A percentile compares a stretch with the other conserved stretches of the same genome.
Evolutionary conservation across 2,888 invertebrate species (phyloP).

Genomic region (Nephrotoma guestfalica): DNA sequence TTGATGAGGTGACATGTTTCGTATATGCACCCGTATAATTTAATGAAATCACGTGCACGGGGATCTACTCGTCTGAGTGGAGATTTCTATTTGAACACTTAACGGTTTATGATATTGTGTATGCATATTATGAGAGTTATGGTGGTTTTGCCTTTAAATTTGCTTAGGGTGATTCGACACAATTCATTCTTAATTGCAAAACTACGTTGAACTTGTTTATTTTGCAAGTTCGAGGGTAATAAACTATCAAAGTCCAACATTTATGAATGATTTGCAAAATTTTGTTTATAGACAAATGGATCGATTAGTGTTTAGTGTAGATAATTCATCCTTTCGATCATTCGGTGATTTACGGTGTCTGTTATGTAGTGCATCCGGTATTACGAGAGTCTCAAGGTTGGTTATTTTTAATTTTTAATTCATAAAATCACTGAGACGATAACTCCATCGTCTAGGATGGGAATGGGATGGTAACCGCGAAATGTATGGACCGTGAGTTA

Average conservation of each 20-base stretch:
- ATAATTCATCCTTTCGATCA: not conserved
- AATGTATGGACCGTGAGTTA: too few relatives aligned
- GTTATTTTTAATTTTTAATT: too few relatives aligned
- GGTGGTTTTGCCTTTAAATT: not conserved
- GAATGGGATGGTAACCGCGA: too few relatives aligned
- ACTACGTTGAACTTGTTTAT: not conserved
- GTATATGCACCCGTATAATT: not conserved
- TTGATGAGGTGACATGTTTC: not conserved
- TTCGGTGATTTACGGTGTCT: not conserved
- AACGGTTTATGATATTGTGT: not conserved
- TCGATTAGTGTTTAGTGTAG: not conserved
- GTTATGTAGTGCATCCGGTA: not conserved
- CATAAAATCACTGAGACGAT: too few relatives aligned
- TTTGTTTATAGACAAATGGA: not conserved
- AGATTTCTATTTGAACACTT: not conserved
- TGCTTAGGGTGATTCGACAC: not conserved
- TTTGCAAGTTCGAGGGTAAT: not conserved
- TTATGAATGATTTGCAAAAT: not conserved
- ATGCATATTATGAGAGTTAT: not conserved
- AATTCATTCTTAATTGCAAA: not conserved
- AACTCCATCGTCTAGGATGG: too few relatives aligned
- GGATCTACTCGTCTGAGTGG: not conserved
- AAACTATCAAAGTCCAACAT: not conserved
- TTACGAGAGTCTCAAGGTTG: not conserved
- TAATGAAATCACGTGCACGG: not conserved